Evolutionary conservation across 1,140 invertebrate species (phyloP).

Genomic region (Nebria ingens): DNA sequence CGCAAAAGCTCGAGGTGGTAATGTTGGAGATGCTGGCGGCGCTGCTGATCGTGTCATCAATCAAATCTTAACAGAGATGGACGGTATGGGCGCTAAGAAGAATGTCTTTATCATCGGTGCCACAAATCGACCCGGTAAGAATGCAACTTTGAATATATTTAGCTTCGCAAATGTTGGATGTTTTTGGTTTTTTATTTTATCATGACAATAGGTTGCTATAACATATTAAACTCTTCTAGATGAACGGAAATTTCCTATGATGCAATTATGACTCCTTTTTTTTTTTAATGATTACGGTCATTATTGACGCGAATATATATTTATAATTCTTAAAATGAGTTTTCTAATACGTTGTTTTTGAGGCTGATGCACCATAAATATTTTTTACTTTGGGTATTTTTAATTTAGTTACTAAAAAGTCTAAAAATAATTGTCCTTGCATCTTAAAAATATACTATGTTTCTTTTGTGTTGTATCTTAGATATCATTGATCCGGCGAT

Average conservation of each 20-base stretch:
- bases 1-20: slow-evolving; percentile 96
- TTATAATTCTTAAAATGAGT: too few species aligned
- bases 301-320: too few species aligned
- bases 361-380: background rate
- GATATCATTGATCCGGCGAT: slow-evolving; percentile 99
- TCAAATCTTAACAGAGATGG: slow-evolving; percentile 99
- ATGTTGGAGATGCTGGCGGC: slow-evolving; percentile 93
- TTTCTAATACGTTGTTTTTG: too few species aligned
- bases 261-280: too few species aligned
- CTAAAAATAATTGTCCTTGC: too few species aligned
- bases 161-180: too few species aligned
- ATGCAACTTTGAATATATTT: background rate
- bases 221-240: background rate
- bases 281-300: too few species aligned
- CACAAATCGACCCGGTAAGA: slow-evolving; percentile 63
- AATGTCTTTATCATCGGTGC: slow-evolving; percentile 99
- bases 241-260: too few species aligned
- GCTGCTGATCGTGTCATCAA: slow-evolving; percentile 99
- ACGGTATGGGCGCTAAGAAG: slow-evolving; percentile 99
- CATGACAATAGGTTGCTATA: background rate
- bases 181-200: slow-evolving; percentile 8
- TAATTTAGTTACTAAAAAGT: slow-evolving; percentile 15
- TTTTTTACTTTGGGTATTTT: slow-evolving; percentile 8
- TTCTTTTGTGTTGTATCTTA: slow-evolving; percentile 24
- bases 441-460: slow-evolving; percentile 3